Base-by-base conservation (phyloP, 64 coral and sea anemone genomes). In the Actinia tenebrosa region DNA sequence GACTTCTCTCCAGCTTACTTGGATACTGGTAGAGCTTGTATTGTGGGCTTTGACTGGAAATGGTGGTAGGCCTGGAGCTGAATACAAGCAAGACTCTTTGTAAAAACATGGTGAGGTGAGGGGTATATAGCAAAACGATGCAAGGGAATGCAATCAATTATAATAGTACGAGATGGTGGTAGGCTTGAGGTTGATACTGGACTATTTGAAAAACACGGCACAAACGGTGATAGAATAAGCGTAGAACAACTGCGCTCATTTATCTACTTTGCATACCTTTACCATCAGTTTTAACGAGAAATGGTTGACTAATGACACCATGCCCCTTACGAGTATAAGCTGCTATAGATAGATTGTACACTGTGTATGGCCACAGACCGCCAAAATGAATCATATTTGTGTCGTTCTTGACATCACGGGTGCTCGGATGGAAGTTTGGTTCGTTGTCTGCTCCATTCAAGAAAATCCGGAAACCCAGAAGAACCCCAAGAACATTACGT, bases 61-160 rank as follows among this genome's bases (percentile, higher is more conserved):
- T 5, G 90, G 90, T 9, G 85, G 44, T 9, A 23, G 71, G 1
- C 85, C 84, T 25, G 90, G 90, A 10, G 45, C 90, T 92, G 26
- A 47, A 25, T 8, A 5, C 26, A 15, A 50, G 47, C 47, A 3
- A 81, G 45, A 81, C 4, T 37, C 30, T 37, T 37, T 37, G 30
- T 37, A 37, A 37, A 37, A 1, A 37, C 30, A 37, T 37, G 30
- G 1, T 37, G n/a, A 82, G 16, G 15, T 19, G 45, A 37, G 5
- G 5, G 45, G 16, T 37, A 71, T 37, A 64, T 5, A n/a, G 19
- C 20, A 64, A 55, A 55, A 6, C 53, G 11, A 11, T 11, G 53
- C 11, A 55, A 55, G 53, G 53, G 53, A 55, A 11, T 55, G 53
- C 53, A 55, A 11, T 55, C 11, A 37, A 37, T 0, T 37, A 37